Conservation (phyloP, 2,888 invertebrate genomes). For the Andrena minutula region DNA sequence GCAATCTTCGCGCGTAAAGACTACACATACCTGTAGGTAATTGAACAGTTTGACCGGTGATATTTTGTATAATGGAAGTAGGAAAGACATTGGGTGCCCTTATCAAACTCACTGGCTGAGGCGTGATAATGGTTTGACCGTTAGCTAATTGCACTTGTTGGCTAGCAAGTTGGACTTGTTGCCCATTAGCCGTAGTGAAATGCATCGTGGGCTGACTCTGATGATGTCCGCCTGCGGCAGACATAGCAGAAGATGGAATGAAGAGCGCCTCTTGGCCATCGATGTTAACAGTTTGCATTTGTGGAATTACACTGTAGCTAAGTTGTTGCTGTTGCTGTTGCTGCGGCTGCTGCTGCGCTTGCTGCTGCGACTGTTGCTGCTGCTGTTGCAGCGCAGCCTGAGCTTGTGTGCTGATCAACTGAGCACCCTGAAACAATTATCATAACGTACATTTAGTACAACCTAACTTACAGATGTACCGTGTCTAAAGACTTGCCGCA, state of each 20-base stretch:
- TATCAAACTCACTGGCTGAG: slow-evolving; percentile 87
- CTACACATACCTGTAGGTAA: slow-evolving; percentile 86
- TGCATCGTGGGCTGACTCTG: slow-evolving; percentile 84
- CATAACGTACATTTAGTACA: neutral
- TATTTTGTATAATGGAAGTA: slow-evolving; percentile 90
- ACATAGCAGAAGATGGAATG: slow-evolving; percentile 92
- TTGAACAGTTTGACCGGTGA: slow-evolving; percentile 89
- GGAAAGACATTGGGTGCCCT: slow-evolving; percentile 89
- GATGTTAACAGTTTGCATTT: slow-evolving; percentile 96
- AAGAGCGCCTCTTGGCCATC: slow-evolving; percentile 97
- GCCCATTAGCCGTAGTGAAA: slow-evolving; percentile 81
- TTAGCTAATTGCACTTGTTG: slow-evolving; percentile 85
- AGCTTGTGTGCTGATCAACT: slow-evolving; percentile 80
- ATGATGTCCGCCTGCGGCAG: slow-evolving; percentile 84
- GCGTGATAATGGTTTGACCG: slow-evolving; percentile 85
- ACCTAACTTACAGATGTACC: neutral
- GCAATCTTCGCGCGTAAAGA: neutral
- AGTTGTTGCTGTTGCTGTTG: slow-evolving; percentile 87
- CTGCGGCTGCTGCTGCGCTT: slow-evolving; percentile 84
- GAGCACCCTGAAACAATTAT: slow-evolving; percentile 77
- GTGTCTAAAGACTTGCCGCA: no score
- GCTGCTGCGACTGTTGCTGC: slow-evolving; percentile 81
- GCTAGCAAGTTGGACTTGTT: slow-evolving; percentile 83
- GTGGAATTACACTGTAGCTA: slow-evolving; percentile 88
- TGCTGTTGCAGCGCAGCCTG: slow-evolving; percentile 82